phyloP scores from a whole-genome alignment of 2,797 vertebrate genomes.

The Gymnothorax reevesii region DNA sequence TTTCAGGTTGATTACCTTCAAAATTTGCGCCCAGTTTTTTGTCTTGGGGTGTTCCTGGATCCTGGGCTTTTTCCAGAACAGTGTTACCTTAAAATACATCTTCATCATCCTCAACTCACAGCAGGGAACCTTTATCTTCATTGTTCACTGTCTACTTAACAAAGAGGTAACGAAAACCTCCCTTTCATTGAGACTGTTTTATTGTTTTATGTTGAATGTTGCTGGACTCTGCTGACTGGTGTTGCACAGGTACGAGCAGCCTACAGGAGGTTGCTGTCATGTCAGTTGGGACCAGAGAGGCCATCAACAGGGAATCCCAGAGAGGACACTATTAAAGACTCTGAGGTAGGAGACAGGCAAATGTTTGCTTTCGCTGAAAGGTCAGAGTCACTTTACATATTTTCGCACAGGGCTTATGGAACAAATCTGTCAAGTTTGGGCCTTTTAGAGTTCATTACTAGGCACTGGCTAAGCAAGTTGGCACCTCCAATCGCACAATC shows the following conservation, averaged over 20 bases:
- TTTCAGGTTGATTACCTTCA: conserved; percentile 63
- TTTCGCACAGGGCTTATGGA: not conserved
- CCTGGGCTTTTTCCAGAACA: conserved; percentile 62
- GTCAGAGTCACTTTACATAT: not conserved
- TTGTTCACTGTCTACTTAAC: conserved; percentile 69
- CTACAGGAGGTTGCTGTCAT: conserved; percentile 50
- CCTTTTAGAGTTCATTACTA: not conserved
- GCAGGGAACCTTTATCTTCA: conserved; percentile 70
- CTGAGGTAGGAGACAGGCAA: not conserved
- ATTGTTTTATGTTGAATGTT: not conserved
- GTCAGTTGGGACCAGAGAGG: conserved; percentile 15
- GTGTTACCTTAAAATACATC: conserved; percentile 57
- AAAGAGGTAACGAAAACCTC: conserved; percentile 57
- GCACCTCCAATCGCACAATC: not conserved
- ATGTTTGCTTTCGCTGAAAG: not conserved
- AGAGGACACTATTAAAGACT: not conserved
- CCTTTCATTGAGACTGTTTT: not conserved
- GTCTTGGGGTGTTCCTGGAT: conserved; percentile 70
- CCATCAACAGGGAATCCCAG: not conserved
- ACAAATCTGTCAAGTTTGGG: not conserved
- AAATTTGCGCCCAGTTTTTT: conserved; percentile 68
- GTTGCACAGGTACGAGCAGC: conserved; percentile 46
- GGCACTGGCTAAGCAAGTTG: not conserved
- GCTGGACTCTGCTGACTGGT: not conserved
- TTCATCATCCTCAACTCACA: conserved; percentile 70